Evolutionary conservation across 2,888 invertebrate species (phyloP).

Genomic region (Galerucella calmariensis): DNA sequence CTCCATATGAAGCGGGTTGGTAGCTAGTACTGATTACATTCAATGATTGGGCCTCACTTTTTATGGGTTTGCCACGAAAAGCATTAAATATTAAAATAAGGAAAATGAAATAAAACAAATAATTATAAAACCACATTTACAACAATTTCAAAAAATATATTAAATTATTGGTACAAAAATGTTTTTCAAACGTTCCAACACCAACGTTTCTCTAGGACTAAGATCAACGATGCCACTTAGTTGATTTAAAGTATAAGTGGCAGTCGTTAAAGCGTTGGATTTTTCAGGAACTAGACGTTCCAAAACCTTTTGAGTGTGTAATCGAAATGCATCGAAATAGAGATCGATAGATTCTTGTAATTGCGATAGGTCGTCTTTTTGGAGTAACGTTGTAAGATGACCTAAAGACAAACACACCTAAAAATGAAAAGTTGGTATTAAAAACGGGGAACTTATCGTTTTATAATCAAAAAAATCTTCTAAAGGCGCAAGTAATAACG

Average conservation of each 20-base stretch:
- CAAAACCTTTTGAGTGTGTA: constrained; percentile 61
- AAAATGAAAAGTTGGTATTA: constrained; percentile 52
- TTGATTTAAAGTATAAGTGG: constrained; percentile 45
- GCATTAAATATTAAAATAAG: no score
- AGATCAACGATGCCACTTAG: constrained; percentile 23
- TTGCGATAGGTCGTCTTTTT: constrained; percentile 69
- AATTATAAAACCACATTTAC: no score
- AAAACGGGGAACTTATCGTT: background rate
- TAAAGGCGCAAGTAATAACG: no score
- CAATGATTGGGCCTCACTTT: no score
- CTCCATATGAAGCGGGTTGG: no score
- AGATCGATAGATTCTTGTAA: constrained; percentile 68
- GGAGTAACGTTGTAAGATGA: constrained; percentile 74
- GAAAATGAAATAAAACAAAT: no score
- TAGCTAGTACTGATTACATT: no score
- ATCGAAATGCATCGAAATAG: constrained; percentile 62
- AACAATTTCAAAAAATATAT: constrained; percentile 21
- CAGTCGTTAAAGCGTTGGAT: constrained; percentile 58
- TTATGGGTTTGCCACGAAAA: no score
- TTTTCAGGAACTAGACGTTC: constrained; percentile 65
- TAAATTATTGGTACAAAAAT: constrained; percentile 34
- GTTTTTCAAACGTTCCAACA: constrained; percentile 32
- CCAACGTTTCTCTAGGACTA: constrained; percentile 25
- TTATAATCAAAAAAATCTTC: no score
- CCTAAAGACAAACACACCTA: constrained; percentile 80